Evolutionary conservation across 2,113 vertebrate species (phyloP), one percentile per base, ranked within the genome.

Genomic region (Alligator sinensis): DNA sequence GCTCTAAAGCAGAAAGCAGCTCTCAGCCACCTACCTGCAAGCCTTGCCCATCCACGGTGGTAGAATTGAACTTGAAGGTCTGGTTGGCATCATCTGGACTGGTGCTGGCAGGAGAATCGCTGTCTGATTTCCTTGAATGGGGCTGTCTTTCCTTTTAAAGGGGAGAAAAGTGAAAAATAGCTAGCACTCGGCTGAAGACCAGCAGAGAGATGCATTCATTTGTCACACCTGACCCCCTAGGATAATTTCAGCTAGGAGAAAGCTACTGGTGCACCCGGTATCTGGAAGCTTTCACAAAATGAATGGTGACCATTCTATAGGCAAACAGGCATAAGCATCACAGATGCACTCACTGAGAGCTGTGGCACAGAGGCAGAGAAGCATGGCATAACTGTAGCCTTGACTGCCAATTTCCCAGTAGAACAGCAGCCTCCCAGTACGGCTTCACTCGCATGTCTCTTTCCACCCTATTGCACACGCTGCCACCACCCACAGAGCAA

Each of bases 11-110:
- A 64, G 3, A 34, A 61, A 28, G 72, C 60, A 57, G 3, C 1
- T n/a, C 1, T 11, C 66, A 75, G 72, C 80, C 77, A 2, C 95
- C 79, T 13, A 99, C 98, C 98, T 99, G 98, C 86, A 99, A 97
- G 3, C 98, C 98, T 57, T 99, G 99, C 59, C 98, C 98, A 1
- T 99, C 99, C 68, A 97, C 97, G 0, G 98, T 98, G 95, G 95
- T 95, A 60, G 96, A 92, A 68, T 95, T 97, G 91, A 98, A 98
- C 90, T 97, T 99, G 93, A 99, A 99, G 72, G 92, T 98, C 92
- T 98, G 98, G 64, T 38, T 95, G 87, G 92, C 74, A 94, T 99
- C 98, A 47, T 99, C 98, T 0, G 98, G 98, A 92, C 97, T 98
- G 91, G 97, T 97, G 97, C 97, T 98, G 87, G 98, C 98, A 0